Conservation (phyloP, 2,888 invertebrate species). For the Antitype chi region DNA sequence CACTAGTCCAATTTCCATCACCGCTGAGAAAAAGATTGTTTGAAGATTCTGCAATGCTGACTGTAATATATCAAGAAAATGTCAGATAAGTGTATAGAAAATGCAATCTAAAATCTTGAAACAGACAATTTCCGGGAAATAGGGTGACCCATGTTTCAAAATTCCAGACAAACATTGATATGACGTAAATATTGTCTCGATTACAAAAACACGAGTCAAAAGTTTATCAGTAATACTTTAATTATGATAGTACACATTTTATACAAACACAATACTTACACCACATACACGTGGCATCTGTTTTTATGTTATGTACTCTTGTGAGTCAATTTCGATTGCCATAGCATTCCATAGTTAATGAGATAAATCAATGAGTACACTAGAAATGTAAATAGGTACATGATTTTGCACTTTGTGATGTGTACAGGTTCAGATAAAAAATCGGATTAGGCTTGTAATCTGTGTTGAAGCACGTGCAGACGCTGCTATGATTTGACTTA, state of each 20-base stretch:
- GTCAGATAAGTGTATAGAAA: neutral
- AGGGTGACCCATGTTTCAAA: constrained; percentile 28
- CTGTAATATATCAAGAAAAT: neutral
- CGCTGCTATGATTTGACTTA: neutral
- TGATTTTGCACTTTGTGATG: constrained; percentile 26
- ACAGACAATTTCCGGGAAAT: constrained; percentile 17
- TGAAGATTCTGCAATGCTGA: neutral
- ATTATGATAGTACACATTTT: constrained; percentile 39
- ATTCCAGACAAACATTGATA: constrained; percentile 41
- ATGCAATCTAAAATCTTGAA: constrained; percentile 16
- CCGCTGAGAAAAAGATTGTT: no score
- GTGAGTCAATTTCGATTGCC: constrained; percentile 19
- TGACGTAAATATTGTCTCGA: constrained; percentile 38
- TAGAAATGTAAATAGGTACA: constrained; percentile 26
- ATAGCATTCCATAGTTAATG: constrained; percentile 45
- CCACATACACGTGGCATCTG: constrained; percentile 41
- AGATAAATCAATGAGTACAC: constrained; percentile 31
- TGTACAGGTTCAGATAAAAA: constrained; percentile 2
- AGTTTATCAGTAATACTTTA: constrained; percentile 53
- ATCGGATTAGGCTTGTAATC: constrained; percentile 3
- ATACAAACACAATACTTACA: constrained; percentile 26
- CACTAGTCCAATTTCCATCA: neutral
- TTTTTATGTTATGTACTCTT: constrained; percentile 21
- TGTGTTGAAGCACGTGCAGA: neutral
- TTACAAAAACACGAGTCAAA: constrained; percentile 47